Evolutionary conservation across 1,140 invertebrate species (phyloP).

Genomic region (Aphelenchoides fujianensis): DNA sequence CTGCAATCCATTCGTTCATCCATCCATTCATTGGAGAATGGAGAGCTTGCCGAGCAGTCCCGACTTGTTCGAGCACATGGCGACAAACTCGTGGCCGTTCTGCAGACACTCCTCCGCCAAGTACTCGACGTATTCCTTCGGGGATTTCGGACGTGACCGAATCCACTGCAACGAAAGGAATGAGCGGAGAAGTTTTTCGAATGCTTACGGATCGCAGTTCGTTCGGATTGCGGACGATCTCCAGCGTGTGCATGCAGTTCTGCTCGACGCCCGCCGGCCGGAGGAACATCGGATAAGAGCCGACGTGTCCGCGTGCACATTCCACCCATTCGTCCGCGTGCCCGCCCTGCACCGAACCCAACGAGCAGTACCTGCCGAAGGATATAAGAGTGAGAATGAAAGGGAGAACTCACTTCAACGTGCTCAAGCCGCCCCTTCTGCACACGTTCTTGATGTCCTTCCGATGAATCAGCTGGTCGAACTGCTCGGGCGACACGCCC

Average conservation of each 20-base stretch:
- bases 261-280: slow-evolving; percentile 31
- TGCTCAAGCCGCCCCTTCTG: slow-evolving; percentile 37
- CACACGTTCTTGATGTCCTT: slow-evolving; percentile 45
- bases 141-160: slow-evolving; percentile 26
- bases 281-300: slow-evolving; percentile 44
- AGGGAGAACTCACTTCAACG: slow-evolving; percentile 35
- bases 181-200: too few relatives aligned
- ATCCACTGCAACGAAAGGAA: background rate
- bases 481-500: slow-evolving; percentile 36
- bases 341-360: slow-evolving; percentile 40
- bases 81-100: slow-evolving; percentile 47
- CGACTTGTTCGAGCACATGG: slow-evolving; percentile 35
- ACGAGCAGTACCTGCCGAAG: slow-evolving; percentile 38
- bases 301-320: slow-evolving; percentile 36
- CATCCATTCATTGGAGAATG: too few relatives aligned
- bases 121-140: slow-evolving; percentile 43
- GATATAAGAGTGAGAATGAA: too few relatives aligned
- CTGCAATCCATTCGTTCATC: too few relatives aligned
- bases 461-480: slow-evolving; percentile 43
- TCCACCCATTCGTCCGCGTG: slow-evolving; percentile 46
- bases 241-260: slow-evolving; percentile 46
- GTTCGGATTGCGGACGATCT: slow-evolving; percentile 35
- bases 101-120: slow-evolving; percentile 42
- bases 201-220: slow-evolving; percentile 34
- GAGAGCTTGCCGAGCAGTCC: slow-evolving; percentile 45